Evolutionary conservation across 2,113 vertebrate species (phyloP).

Genomic region (Columba livia): DNA sequence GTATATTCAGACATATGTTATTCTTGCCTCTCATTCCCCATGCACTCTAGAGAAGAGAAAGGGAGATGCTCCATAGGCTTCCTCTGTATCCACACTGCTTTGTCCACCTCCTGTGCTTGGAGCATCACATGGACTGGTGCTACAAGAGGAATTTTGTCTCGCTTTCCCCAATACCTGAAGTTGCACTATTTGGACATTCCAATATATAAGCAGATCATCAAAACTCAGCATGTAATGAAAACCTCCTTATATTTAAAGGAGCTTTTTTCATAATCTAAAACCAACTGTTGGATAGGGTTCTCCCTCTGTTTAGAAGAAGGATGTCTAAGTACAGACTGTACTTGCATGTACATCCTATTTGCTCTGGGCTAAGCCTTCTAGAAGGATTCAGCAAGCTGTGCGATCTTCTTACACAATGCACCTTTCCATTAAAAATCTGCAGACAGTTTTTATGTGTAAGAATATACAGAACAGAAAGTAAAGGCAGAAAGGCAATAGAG

Average conservation of each 20-base stretch:
- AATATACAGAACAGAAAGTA: neutral
- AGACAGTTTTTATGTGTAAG: neutral
- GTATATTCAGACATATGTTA: neutral
- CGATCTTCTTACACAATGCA: neutral
- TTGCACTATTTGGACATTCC: neutral
- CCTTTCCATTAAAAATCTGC: neutral
- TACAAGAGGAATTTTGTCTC: neutral
- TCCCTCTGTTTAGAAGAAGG: neutral
- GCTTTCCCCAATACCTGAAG: neutral
- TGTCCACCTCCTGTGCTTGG: neutral
- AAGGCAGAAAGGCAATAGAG: neutral
- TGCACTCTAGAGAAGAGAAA: neutral
- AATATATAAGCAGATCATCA: neutral
- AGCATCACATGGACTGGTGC: neutral
- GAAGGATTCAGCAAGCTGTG: constrained; percentile 18
- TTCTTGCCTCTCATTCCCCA: neutral
- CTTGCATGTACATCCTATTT: neutral
- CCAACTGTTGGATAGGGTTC: neutral
- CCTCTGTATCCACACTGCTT: neutral
- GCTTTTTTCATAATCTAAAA: neutral
- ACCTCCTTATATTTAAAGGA: neutral
- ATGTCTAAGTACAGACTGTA: neutral
- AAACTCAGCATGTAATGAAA: neutral
- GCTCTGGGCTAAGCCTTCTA: constrained; percentile 19
- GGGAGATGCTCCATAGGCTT: neutral